phyloP scores from a whole-genome alignment of 2,797 vertebrate genomes.

The Pseudochirops corinnae region DNA sequence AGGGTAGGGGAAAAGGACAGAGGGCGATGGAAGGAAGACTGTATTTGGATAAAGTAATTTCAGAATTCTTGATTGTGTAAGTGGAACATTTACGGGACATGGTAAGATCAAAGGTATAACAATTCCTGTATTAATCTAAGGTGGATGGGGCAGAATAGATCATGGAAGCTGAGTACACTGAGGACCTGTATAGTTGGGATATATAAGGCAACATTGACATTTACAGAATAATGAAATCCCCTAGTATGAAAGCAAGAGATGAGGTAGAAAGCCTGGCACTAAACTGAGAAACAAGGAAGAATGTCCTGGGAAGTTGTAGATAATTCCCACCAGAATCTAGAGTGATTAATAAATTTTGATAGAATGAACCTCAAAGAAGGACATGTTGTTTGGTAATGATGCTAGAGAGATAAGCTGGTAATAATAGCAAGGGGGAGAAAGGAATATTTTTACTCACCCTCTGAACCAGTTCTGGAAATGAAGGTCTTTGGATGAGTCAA shows the following conservation, averaged over 20 bases:
- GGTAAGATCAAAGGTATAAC: neutral
- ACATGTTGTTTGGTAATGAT: neutral
- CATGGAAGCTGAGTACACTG: neutral
- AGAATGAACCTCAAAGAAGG: neutral
- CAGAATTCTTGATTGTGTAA: neutral
- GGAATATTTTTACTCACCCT: neutral
- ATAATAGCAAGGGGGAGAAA: neutral
- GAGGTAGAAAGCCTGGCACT: neutral
- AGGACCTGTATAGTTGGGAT: neutral
- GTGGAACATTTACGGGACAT: neutral
- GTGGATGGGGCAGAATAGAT: neutral
- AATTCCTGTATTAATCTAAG: neutral
- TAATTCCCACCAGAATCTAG: neutral
- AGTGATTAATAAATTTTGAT: neutral
- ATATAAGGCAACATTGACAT: neutral
- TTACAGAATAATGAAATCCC: neutral
- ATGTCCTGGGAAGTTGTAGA: neutral
- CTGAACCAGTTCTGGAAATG: neutral
- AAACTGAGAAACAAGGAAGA: neutral
- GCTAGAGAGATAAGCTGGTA: neutral
- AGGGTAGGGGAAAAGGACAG: accelerated
- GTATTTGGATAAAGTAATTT: neutral
- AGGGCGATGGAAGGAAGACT: no score
- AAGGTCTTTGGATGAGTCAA: neutral
- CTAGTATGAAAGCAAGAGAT: neutral